A percentile compares a stretch with the other conserved stretches of the same genome.
These are phyloP conservation scores for Caranx melampygus DNA, from an alignment of 2,113 vertebrate species.

Conservation along the genomic window DNA sequence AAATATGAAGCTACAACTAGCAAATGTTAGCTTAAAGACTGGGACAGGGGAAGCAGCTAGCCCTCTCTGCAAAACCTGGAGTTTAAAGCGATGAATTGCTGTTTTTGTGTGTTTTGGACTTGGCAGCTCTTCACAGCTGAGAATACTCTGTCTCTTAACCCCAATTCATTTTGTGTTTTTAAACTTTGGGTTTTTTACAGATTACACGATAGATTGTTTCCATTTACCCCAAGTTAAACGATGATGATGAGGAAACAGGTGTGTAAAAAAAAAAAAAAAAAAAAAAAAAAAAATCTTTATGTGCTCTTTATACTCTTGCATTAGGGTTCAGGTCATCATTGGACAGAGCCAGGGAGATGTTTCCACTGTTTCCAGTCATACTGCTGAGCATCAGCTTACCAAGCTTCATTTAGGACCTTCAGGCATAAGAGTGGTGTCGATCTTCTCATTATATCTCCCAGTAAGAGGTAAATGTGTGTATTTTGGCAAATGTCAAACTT, in stretches of 20 bases:
- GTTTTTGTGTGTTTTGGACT: no score
- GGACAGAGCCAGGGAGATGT: neutral
- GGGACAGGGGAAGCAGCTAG: neutral
- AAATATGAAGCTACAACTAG: neutral
- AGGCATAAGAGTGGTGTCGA: neutral
- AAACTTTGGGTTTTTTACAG: neutral
- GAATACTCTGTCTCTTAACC: no score
- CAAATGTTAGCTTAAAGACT: neutral
- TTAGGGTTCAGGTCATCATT: no score
- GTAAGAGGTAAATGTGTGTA: neutral
- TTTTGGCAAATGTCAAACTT: conserved; percentile 1
- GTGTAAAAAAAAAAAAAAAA: no score
- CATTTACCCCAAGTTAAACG: no score
- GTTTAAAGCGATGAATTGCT: neutral
- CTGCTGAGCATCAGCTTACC: neutral
- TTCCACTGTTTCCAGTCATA: neutral
- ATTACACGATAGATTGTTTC: neutral
- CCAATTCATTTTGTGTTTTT: neutral
- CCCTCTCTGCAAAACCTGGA: neutral
- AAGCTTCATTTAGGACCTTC: neutral
- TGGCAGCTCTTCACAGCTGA: no score
- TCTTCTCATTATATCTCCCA: neutral
- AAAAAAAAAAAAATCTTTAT: no score
- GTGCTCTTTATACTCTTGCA: no score
- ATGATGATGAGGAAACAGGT: no score